Conservation (phyloP, 2,113 vertebrate genomes). For the Puffinus mauretanicus region DNA sequence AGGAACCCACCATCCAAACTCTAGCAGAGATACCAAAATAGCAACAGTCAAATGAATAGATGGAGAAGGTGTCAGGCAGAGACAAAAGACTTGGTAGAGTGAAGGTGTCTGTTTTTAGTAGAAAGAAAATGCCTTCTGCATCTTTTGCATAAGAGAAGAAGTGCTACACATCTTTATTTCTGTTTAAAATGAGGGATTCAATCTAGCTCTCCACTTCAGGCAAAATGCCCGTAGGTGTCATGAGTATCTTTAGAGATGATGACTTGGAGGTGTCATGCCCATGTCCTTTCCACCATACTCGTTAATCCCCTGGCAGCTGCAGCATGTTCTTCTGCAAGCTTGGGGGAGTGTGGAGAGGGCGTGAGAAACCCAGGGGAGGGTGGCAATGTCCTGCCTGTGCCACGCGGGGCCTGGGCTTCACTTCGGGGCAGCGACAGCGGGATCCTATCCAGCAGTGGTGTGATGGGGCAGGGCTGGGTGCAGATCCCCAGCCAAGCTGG, state of each 20-base stretch:
- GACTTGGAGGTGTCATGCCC: background rate
- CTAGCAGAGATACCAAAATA: background rate
- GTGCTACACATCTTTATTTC: background rate
- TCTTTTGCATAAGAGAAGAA: background rate
- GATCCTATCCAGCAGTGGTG: background rate
- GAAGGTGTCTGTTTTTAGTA: background rate
- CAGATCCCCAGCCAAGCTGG: background rate
- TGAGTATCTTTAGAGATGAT: background rate
- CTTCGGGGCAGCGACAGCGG: background rate
- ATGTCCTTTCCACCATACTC: background rate
- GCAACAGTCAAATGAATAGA: background rate
- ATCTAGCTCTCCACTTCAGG: background rate
- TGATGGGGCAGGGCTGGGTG: background rate
- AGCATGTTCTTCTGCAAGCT: background rate
- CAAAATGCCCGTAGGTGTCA: background rate
- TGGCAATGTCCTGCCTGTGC: background rate
- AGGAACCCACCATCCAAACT: background rate
- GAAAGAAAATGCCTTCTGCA: background rate
- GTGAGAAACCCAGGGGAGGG: background rate
- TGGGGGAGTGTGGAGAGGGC: fast-evolving
- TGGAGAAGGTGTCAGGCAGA: background rate
- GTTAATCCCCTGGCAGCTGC: background rate
- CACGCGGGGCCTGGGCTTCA: background rate
- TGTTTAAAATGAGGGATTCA: background rate
- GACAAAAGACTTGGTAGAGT: background rate